phyloP scores from a whole-genome alignment of 2,113 vertebrate genomes.

The Acrocephalus arundinaceus region DNA sequence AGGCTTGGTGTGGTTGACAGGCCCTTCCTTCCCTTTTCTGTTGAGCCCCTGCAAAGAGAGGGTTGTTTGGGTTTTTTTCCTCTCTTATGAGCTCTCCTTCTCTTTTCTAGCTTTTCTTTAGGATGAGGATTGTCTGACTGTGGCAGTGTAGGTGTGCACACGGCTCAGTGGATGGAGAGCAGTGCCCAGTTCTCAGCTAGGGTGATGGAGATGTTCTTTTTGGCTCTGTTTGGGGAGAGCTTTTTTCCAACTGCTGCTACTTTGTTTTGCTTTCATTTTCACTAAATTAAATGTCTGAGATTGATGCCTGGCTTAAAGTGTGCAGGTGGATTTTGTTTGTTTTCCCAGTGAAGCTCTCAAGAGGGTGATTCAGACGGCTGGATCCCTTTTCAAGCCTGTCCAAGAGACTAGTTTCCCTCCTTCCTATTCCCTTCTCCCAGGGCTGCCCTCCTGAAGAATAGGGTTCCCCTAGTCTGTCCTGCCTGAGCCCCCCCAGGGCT shows the following conservation, averaged over 20 bases:
- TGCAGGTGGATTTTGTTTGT: background rate
- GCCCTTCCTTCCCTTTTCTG: conserved; percentile 18
- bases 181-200: fast-evolving
- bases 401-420: background rate
- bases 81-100: background rate
- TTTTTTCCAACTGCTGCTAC: background rate
- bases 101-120: background rate
- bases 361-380: background rate
- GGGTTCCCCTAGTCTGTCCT: fast-evolving
- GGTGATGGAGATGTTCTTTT: fast-evolving
- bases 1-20: fast-evolving
- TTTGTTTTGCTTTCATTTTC: background rate
- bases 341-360: background rate
- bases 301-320: background rate
- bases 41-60: background rate
- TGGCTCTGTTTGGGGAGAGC: background rate
- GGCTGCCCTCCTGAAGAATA: background rate
- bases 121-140: background rate
- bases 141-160: fast-evolving
- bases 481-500: background rate
- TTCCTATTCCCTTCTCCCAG: background rate
- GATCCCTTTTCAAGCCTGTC: background rate
- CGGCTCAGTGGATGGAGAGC: fast-evolving
- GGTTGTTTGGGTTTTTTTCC: background rate
- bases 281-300: background rate